Base-by-base conservation (phyloP, 2,888 invertebrate species). In the Lasioglossum figueresi region DNA sequence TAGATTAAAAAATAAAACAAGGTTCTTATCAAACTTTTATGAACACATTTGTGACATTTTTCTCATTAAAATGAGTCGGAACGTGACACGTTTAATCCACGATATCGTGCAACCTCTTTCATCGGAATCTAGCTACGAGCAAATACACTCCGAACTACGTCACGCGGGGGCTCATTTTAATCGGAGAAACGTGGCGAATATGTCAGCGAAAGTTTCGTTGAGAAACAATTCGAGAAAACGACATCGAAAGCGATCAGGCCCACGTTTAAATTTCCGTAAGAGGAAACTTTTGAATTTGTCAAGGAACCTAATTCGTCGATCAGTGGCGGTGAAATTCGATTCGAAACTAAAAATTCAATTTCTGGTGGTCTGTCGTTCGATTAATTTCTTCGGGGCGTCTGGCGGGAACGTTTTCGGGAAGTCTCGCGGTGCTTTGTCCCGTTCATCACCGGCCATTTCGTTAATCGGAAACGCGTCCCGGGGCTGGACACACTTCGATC, bases 401-500 rank as follows among this genome's bases (percentile, higher is more conserved):
- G 31, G 16, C 27, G 63, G 19, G 19, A 23, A 70, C 10, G 23
- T 37, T 40, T 40, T 40, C 40, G 23, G n/a, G 70, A 70, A 70
- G 70, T 40, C n/a, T 45, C n/a, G 10, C 0, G 31, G 34, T n/a
- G 66, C 66, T 79, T 31, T 27, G 73, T 8, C 73, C 27, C 70
- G 70, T 70, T 70, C 70, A 70, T 83, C 73, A 77, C 72, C 52
- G 8, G 4, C 76, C 56, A 40, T n/a, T 73, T 56, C 48, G 83
- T 76, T 77, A 83, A 77, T 77, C 83, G 83, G 76, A 73, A 77
- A 83, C 73, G 72, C 73, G n/a, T 83, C 71, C 40, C 27, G 59
- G 59, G 52, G 23, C 74, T 63, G 48, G 27, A 37, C 48, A 84
- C 71, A 84, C 79, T 79, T 79, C 85, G 85, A 85, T 85, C 85